A percentile compares a stretch with the other conserved stretches of the same genome.
phyloP scores from a whole-genome alignment of 2,797 vertebrate genomes.

The Xyrichtys novacula region DNA sequence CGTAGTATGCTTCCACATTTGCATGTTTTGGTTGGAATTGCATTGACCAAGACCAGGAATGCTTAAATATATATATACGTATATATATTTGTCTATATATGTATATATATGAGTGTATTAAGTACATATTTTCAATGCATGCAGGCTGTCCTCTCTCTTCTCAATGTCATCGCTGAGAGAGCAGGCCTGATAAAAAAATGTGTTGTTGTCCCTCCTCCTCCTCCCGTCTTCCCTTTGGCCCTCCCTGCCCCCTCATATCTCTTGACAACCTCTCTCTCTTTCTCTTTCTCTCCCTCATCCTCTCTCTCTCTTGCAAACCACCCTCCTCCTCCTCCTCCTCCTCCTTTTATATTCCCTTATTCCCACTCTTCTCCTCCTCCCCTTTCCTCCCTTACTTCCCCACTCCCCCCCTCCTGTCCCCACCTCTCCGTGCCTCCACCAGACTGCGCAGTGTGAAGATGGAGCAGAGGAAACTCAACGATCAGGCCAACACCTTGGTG shows the following conservation, averaged over 20 bases:
- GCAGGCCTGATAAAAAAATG: conserved; percentile 70
- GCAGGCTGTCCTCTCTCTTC: conserved; percentile 72
- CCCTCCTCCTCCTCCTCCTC: conserved; percentile 16
- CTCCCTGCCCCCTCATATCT: conserved; percentile 51
- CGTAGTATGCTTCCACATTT: conserved; percentile 79
- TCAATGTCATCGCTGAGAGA: conserved; percentile 51
- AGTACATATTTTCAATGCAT: conserved; percentile 77
- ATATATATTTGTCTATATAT: conserved; percentile 44
- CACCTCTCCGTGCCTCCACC: conserved; percentile 33
- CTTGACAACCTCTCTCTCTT: conserved; percentile 53
- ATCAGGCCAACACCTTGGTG: conserved; percentile 94
- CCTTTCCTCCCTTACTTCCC: conserved; percentile 25
- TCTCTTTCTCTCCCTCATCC: conserved; percentile 25
- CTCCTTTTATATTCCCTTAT: conserved; percentile 15
- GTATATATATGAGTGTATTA: conserved; percentile 63
- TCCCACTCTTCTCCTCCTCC: conserved; percentile 19
- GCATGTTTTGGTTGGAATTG: conserved; percentile 84
- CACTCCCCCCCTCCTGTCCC: conserved; percentile 34
- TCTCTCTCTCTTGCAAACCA: conserved; percentile 23
- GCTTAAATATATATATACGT: conserved; percentile 67
- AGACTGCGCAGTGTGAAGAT: conserved; percentile 95
- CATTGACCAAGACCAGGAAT: conserved; percentile 80
- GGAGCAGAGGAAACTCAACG: conserved; percentile 95
- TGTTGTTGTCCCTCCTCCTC: conserved; percentile 63
- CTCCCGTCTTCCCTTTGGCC: conserved; percentile 60